phyloP scores from a whole-genome alignment of 2,113 vertebrate genomes.

The Tenebrosternarchus preto region DNA sequence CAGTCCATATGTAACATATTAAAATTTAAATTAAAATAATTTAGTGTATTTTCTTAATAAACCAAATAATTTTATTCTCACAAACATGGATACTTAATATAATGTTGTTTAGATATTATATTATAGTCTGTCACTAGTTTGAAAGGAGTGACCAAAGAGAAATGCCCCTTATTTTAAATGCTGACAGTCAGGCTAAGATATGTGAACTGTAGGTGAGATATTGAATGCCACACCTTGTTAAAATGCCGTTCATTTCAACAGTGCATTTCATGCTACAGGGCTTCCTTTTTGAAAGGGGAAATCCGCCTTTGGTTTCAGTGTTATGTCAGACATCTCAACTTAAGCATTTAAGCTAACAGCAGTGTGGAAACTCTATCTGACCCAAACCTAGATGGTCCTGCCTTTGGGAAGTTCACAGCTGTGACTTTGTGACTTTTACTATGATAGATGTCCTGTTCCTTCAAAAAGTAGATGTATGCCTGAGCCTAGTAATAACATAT shows the following conservation, averaged over 20 bases:
- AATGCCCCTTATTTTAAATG: not conserved
- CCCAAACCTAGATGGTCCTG: not conserved
- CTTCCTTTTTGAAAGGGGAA: conserved; percentile 13
- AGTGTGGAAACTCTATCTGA: conserved; percentile 46
- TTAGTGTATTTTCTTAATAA: too few species aligned
- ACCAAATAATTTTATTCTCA: too few species aligned
- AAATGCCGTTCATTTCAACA: conserved; percentile 35
- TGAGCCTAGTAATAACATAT: too few species aligned
- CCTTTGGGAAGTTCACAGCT: not conserved
- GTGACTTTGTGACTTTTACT: not conserved
- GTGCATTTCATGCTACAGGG: conserved; percentile 17
- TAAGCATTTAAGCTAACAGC: conserved; percentile 41
- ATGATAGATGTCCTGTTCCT: not conserved
- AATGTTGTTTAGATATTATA: not conserved
- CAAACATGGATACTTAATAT: not conserved
- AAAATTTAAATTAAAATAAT: too few species aligned
- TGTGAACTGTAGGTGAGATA: not conserved
- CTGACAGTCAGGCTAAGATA: not conserved
- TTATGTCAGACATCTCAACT: conserved; percentile 46
- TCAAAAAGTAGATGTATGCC: not conserved
- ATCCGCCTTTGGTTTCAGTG: conserved; percentile 45
- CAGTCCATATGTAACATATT: too few species aligned
- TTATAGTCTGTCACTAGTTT: not conserved
- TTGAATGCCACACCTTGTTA: conserved; percentile 12
- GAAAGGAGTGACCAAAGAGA: conserved; percentile 1